Evolutionary conservation across 2,888 invertebrate genomes (phyloP).

Genomic region (Ecliptopera silaceata): DNA sequence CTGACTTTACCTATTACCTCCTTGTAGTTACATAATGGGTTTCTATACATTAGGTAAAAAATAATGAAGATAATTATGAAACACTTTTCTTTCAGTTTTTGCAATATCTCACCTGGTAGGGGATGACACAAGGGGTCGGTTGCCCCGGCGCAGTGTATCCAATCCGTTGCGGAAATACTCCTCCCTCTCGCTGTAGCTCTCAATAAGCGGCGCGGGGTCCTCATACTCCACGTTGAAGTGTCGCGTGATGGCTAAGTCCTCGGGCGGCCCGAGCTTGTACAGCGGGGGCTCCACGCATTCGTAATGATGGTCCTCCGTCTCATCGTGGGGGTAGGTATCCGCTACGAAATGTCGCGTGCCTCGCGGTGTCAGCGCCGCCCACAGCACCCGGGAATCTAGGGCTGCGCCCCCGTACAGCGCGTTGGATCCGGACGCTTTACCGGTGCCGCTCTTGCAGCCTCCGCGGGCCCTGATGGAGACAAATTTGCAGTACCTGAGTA

Average conservation of each 20-base stretch:
- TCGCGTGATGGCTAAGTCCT: constrained; percentile 85
- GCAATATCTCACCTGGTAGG: constrained; percentile 82
- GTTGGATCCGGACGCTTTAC: constrained; percentile 77
- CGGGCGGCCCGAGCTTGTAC: constrained; percentile 76
- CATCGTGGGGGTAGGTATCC: constrained; percentile 85
- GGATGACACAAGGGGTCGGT: constrained; percentile 88
- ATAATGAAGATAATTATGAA: no score
- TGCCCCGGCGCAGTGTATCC: constrained; percentile 75
- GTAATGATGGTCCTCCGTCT: constrained; percentile 86
- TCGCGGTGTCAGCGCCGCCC: constrained; percentile 93
- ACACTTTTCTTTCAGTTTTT: no score
- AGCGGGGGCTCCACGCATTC: constrained; percentile 86
- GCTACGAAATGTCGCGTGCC: constrained; percentile 91
- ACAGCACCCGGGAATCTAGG: constrained; percentile 87
- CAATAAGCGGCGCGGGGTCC: constrained; percentile 89
- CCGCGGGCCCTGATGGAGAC: constrained; percentile 64
- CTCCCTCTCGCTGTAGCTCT: constrained; percentile 85
- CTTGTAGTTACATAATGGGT: no score
- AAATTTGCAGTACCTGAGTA: constrained; percentile 27
- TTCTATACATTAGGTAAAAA: no score
- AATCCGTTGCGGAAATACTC: constrained; percentile 75
- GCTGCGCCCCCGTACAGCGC: constrained; percentile 77
- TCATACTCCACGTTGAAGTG: constrained; percentile 92
- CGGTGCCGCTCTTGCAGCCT: constrained; percentile 81
- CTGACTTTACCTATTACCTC: no score